phyloP scores from a whole-genome alignment of 1,140 invertebrate species.

The Meteorus sp. region DNA sequence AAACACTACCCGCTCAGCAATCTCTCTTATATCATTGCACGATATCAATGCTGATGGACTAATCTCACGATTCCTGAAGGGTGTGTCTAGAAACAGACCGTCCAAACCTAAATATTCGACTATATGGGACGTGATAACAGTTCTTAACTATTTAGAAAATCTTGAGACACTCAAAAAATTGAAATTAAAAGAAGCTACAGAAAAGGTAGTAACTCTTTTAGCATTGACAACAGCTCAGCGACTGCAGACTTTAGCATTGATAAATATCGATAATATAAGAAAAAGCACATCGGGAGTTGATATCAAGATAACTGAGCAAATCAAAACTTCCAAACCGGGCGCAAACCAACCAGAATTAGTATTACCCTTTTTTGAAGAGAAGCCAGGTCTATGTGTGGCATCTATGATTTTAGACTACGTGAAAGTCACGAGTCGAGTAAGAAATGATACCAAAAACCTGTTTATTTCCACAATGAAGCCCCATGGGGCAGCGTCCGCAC shows the following conservation, averaged over 20 bases:
- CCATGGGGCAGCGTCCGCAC: neutral
- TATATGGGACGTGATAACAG: no score
- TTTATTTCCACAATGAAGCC: constrained; percentile 18
- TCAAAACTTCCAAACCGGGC: neutral
- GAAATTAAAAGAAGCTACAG: neutral
- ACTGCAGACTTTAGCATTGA: neutral
- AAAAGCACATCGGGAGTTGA: neutral
- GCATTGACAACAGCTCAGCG: neutral
- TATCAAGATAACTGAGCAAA: neutral
- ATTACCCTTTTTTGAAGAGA: neutral
- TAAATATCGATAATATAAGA: neutral
- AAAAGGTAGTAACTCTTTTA: neutral
- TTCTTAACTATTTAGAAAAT: no score
- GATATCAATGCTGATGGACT: constrained; percentile 5
- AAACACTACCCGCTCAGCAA: constrained; percentile 12
- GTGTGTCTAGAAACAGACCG: neutral
- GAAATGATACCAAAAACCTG: constrained; percentile 4
- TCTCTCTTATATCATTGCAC: neutral
- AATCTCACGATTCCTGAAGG: neutral
- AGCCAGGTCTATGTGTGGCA: neutral
- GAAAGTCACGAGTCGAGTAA: neutral
- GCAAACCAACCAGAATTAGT: neutral
- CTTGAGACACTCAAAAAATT: no score
- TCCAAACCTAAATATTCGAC: no score
- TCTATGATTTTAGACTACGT: neutral